Conservation (phyloP, 1,140 invertebrate genomes). For the Drosophila orosa region DNA sequence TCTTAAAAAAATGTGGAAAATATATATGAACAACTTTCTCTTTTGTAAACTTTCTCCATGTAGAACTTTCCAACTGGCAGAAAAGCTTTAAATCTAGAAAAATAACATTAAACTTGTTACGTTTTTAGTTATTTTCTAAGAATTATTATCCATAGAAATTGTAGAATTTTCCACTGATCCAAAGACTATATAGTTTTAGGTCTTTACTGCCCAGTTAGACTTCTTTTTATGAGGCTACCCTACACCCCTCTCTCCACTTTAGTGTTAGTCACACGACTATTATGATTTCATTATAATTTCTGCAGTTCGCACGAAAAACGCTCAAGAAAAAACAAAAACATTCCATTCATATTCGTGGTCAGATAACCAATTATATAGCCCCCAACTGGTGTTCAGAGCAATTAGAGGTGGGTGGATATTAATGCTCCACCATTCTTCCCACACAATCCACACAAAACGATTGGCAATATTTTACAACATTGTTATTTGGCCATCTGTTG, state of each 20-base stretch:
- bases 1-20: not conserved
- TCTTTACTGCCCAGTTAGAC: not conserved
- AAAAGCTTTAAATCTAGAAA: not conserved
- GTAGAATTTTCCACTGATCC: not conserved
- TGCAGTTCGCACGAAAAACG: conserved; percentile 49
- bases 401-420: conserved; percentile 31
- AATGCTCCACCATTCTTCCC: conserved; percentile 3
- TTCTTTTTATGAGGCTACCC: not conserved
- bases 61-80: conserved; percentile 2
- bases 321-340: conserved; percentile 35
- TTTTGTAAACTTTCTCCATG: conserved; percentile 5
- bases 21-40: conserved; percentile 2
- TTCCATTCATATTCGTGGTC: conserved; percentile 41
- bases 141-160: not conserved
- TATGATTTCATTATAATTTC: conserved; percentile 44
- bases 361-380: conserved; percentile 58
- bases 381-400: not conserved
- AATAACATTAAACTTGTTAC: not conserved
- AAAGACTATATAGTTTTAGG: not conserved
- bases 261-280: conserved; percentile 13
- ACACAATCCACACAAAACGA: conserved; percentile 1
- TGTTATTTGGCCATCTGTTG: conserved; percentile 31
- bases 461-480: conserved; percentile 45
- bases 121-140: not conserved
- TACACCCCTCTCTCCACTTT: too few relatives aligned